A percentile compares a stretch with the other conserved stretches of the same genome.
These are phyloP conservation scores for Gymnodraco acuticeps DNA, from an alignment of 2,797 vertebrate genomes.

Conservation along the genomic window DNA sequence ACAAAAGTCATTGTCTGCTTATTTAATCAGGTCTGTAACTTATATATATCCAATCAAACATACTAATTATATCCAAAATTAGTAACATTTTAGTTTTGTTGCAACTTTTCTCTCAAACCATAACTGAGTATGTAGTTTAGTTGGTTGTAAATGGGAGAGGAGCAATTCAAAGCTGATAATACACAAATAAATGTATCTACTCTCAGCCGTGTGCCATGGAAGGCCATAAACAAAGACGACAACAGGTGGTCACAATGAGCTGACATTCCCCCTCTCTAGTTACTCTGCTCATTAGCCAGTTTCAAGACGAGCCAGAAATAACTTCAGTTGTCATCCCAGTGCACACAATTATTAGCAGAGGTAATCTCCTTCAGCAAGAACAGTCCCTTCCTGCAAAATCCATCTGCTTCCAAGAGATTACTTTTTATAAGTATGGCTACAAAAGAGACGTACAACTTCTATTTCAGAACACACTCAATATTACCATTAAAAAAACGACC, in stretches of 20 bases:
- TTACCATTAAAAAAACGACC: background rate
- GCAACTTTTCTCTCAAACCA: too few species aligned
- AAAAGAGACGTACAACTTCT: constrained; percentile 13
- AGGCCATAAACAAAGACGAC: constrained; percentile 4
- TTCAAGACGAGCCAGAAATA: constrained; percentile 38
- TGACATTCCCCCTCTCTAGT: constrained; percentile 14
- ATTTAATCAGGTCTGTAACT: too few species aligned
- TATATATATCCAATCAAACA: too few species aligned
- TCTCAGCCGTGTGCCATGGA: background rate
- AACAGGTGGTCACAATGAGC: constrained; percentile 40
- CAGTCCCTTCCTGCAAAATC: background rate
- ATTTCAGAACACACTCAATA: background rate
- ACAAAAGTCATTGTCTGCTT: too few species aligned
- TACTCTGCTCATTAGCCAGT: constrained; percentile 9
- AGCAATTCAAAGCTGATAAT: constrained; percentile 9
- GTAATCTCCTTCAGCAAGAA: constrained; percentile 13
- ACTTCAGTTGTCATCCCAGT: constrained; percentile 23
- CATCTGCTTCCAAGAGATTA: constrained; percentile 7
- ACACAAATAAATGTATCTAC: background rate
- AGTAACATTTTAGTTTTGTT: too few species aligned
- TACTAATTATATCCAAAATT: too few species aligned
- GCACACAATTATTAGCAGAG: constrained; percentile 16
- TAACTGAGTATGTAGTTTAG: too few species aligned
- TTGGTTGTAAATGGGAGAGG: too few species aligned
- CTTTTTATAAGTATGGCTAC: background rate